Percentiles rank a stretch among this genome's conserved stretches.
Evolutionary conservation across 2,797 vertebrate genomes (phyloP).

Genomic region (Catamblyrhynchus diadema): DNA sequence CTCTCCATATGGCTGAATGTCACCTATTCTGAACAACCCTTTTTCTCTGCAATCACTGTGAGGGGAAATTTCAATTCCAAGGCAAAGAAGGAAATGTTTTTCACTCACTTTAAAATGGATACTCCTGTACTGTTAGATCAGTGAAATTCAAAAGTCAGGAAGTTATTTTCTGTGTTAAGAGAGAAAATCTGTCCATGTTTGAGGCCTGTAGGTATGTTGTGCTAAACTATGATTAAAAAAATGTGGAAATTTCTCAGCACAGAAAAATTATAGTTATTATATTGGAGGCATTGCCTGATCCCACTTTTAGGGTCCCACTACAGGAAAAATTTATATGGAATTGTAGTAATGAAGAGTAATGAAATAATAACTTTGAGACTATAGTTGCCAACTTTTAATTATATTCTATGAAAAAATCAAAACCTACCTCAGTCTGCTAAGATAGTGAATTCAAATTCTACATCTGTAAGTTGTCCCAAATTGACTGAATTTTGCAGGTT

Average conservation of each 20-base stretch:
- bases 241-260: background rate
- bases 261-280: background rate
- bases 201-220: background rate
- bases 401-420: background rate
- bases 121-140: background rate
- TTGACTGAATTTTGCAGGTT: background rate
- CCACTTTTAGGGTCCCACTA: background rate
- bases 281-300: background rate
- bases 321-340: background rate
- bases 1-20: background rate
- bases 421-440: background rate
- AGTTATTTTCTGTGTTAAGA: background rate
- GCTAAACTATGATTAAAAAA: background rate
- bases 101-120: background rate
- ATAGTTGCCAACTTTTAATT: background rate
- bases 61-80: slow-evolving; percentile 4
- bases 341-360: background rate
- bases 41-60: background rate
- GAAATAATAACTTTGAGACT: background rate
- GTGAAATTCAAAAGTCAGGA: background rate
- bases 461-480: background rate
- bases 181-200: background rate
- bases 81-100: background rate
- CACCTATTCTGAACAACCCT: background rate
- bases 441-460: background rate